Base-by-base conservation (phyloP, 2,888 invertebrate genomes). In the Cheilosia pagana region DNA sequence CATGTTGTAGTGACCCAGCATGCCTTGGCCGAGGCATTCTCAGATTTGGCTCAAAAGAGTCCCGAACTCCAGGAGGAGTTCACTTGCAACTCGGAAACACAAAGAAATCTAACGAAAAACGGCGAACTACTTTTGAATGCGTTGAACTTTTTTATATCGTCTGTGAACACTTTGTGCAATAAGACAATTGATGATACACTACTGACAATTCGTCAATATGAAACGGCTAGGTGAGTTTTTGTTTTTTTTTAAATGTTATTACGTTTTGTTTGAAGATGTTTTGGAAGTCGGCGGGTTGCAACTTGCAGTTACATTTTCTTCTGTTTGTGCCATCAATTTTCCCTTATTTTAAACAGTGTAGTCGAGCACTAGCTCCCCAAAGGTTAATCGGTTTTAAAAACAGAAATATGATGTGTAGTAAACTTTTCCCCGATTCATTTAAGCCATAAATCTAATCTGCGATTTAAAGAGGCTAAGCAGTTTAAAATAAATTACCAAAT, bases 141-240 rank as follows among this genome's bases (percentile, higher is more conserved):
- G 87, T 94, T 99, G 89, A 98, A 98, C 92, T 98, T 98, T 93
- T 99, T 99, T 93, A 97, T 97, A 89, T 98, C 97, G 62, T 97
- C 98, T 31, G 96, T 99, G 68, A 96, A 97, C 92, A 99, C 99
- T 19, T 94, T 99, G 89, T 97, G 98, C 92, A 96, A 98, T 93
- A 98, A 98, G 93, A 99, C 99, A 52, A 99, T 99, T 92, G 98
- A 99, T 91, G 99, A 99, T 92, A 99, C 94, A 39, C 90, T 94
- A 87, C 95, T 97, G 89, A 94, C 94, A 75, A 92, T 94, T 87
- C 91, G 93, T 43, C 94, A 94, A 89, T 94, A 94, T 88, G 94
- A 94, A 88, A 93, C 93, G 0, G 94, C 94, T 68, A 93, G 94
- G 94, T 94, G 79, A 43, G 67, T 62, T 55, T 16, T 45, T 16